Percentiles rank a stretch among this genome's conserved stretches.
These are phyloP conservation scores for Pipra filicauda DNA, from an alignment of 2,113 vertebrate genomes.

Conservation along the genomic window DNA sequence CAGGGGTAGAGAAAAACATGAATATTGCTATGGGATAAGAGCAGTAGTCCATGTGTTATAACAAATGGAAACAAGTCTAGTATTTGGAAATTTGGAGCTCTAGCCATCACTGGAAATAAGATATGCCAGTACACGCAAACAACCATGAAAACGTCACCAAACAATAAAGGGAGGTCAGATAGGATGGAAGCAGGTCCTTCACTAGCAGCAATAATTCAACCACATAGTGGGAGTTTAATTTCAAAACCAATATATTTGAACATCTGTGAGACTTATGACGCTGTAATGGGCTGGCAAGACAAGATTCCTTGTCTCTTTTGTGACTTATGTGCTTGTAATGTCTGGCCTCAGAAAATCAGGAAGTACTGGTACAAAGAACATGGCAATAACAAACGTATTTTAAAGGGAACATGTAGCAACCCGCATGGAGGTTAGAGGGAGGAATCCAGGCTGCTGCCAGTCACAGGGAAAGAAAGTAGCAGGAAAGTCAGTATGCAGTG, in stretches of 20 bases:
- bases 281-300: conserved; percentile 39
- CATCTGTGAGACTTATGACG: conserved; percentile 54
- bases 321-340: conserved; percentile 43
- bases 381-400: not conserved
- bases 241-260: conserved; percentile 54
- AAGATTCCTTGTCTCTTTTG: conserved; percentile 31
- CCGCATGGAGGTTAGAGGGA: not conserved
- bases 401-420: conserved; percentile 22
- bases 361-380: conserved; percentile 18
- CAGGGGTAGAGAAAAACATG: not conserved
- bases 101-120: not conserved
- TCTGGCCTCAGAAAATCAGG: conserved; percentile 23
- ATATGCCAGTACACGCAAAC: not conserved
- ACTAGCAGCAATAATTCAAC: conserved; percentile 28
- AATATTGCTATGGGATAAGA: not conserved
- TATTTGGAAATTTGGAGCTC: not conserved
- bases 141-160: not conserved
- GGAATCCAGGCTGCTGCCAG: not conserved
- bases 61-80: not conserved
- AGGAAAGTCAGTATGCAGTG: not conserved
- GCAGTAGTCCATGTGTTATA: not conserved
- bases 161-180: conserved; percentile 8
- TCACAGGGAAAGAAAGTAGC: not conserved
- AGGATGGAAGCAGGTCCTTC: conserved; percentile 34
- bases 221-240: conserved; percentile 34